Evolutionary conservation across 2,797 vertebrate genomes (phyloP).

Genomic region (Todus mexicanus): DNA sequence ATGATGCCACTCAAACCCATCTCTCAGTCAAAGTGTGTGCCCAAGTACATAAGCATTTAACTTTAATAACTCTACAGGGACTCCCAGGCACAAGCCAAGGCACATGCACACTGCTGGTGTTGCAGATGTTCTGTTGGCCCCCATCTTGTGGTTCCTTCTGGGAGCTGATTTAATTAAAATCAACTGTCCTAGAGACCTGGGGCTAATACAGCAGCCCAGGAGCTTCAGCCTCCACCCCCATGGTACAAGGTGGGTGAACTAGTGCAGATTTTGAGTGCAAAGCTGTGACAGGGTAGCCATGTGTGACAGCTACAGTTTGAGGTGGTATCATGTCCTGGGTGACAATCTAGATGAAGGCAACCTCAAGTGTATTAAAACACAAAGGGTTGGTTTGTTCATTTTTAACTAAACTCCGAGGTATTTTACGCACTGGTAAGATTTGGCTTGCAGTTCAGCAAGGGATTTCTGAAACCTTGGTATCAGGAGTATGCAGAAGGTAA

Average conservation of each 20-base stretch:
- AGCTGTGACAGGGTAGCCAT: neutral
- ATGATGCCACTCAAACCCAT: neutral
- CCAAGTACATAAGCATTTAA: neutral
- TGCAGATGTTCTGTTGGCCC: neutral
- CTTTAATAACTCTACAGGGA: neutral
- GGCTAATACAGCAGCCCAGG: neutral
- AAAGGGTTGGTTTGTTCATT: neutral
- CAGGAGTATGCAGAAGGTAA: neutral
- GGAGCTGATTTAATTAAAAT: neutral
- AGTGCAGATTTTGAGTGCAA: neutral
- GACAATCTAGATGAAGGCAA: neutral
- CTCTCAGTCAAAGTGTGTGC: neutral
- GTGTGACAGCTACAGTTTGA: neutral
- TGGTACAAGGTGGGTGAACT: accelerated
- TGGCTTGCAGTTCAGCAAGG: neutral
- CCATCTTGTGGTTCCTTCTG: neutral
- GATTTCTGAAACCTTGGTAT: neutral
- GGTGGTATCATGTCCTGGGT: accelerated
- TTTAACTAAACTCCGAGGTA: neutral
- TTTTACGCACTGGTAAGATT: neutral
- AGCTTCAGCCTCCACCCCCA: neutral
- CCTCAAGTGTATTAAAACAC: neutral
- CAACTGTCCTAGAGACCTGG: neutral
- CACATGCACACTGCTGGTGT: neutral
- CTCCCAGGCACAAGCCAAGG: neutral